Evolutionary conservation across 2,113 vertebrate species (phyloP).

Genomic region (Taurulus bubalis): DNA sequence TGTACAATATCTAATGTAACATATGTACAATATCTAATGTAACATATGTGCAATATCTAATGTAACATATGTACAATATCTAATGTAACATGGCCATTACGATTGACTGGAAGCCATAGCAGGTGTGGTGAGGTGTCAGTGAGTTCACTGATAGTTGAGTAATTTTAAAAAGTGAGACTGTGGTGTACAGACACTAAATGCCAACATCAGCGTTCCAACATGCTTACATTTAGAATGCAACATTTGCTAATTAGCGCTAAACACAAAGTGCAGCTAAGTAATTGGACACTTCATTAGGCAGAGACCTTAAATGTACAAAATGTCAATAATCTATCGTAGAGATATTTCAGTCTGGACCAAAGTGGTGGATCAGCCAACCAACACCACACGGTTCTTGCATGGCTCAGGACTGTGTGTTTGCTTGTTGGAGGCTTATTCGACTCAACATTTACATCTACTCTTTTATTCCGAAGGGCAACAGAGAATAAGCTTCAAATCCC

Average conservation of each 20-base stretch:
- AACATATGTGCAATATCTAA: too few species aligned
- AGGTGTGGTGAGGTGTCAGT: not conserved
- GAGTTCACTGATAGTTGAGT: not conserved
- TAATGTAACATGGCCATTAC: too few species aligned
- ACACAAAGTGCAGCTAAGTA: not conserved
- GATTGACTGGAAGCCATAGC: not conserved
- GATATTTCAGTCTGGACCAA: not conserved
- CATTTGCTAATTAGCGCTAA: not conserved
- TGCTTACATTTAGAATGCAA: not conserved
- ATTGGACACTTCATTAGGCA: not conserved
- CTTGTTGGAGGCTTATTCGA: slow-evolving; percentile 11
- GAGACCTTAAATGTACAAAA: not conserved
- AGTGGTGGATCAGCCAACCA: not conserved
- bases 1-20: too few species aligned
- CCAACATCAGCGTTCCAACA: not conserved
- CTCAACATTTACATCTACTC: slow-evolving; percentile 41
- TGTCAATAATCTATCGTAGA: not conserved
- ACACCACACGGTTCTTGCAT: not conserved
- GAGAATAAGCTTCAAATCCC: slow-evolving; percentile 18
- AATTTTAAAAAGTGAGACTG: not conserved
- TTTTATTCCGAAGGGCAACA: slow-evolving; percentile 25
- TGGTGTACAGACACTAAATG: not conserved
- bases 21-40: too few species aligned
- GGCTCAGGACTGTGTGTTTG: not conserved
- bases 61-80: too few species aligned